A percentile compares a stretch with the other conserved stretches of the same genome.
These are phyloP conservation scores for Pachyseris speciosa DNA, from an alignment of 64 coral and sea anemone species.

Conservation along the genomic window DNA sequence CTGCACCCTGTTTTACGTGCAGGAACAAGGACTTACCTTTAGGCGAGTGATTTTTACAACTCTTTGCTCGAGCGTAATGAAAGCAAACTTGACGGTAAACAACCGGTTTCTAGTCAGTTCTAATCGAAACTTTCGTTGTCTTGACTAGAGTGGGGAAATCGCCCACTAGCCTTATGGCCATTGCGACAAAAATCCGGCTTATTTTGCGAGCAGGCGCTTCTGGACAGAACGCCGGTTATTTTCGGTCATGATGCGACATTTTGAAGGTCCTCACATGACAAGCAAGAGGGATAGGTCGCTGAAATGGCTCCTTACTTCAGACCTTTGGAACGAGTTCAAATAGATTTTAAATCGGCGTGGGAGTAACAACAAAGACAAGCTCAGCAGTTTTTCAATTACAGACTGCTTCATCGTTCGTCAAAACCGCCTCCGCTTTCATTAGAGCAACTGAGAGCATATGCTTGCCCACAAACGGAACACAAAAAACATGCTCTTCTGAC, in stretches of 20 bases:
- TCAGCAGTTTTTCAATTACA: not conserved
- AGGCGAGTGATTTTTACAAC: not conserved
- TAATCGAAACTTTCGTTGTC: not conserved
- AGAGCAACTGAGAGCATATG: not conserved
- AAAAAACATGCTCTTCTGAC: too few species aligned
- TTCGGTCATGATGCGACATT: conserved; percentile 1
- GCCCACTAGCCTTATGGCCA: not conserved
- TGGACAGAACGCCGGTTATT: too few species aligned
- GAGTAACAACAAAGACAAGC: not conserved
- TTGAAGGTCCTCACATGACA: conserved; percentile 35
- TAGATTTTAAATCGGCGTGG: not conserved
- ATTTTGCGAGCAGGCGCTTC: not conserved
- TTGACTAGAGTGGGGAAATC: not conserved
- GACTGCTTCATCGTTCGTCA: not conserved
- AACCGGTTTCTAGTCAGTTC: not conserved
- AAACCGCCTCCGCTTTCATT: not conserved
- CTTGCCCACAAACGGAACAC: not conserved
- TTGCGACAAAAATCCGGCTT: not conserved
- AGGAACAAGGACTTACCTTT: not conserved
- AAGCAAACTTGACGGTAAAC: not conserved
- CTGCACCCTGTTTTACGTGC: not conserved
- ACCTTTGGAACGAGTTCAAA: not conserved
- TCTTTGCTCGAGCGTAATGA: not conserved
- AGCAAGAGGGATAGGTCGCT: not conserved
- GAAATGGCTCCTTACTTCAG: not conserved